Base-by-base conservation (phyloP, 2,797 vertebrate genomes). In the Hydrophis major region DNA sequence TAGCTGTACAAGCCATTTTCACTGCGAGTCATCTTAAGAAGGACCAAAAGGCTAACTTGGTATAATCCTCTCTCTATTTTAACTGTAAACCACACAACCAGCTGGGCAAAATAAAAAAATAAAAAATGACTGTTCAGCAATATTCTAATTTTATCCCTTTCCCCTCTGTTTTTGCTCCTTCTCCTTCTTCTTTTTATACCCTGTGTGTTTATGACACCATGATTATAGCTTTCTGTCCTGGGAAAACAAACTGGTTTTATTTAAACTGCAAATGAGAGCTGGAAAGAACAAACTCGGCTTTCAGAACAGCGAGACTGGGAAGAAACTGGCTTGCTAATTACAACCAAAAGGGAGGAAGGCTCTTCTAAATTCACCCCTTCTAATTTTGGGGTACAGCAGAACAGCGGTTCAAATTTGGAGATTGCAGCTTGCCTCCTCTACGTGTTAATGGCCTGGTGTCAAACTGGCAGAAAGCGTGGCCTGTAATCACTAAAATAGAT, bases 241-340 rank as follows among this genome's bases (percentile, higher is more conserved):
- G 93, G 87, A 89, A 91, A 91, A 91, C 93, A 91, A 93, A 93
- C 90, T 78, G 32, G 69, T 93, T 93, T 93, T 93, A 91, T 93
- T 93, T 93, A 83, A 88, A 87, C 90, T 56, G 87, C 6, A 59
- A 83, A 56, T 10, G 87, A 61, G 57, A 83, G 66, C 86, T 61
- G 47, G 2, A 25, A 91, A 56, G 89, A 93, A 91, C 90, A 93
- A 89, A 83, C 55, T 37, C 69, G 0, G 90, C 90, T 91, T 93
- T 93, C 93, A 93, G 78, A 25, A 28, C n/a, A 28, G 47, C n/a
- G 5, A 22, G 61, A 27, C 55, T 5, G n/a, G 69, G 92, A 61
- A 89, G 27, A 89, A 89, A 86, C 66, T 2, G 69, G 32, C 5
- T 50, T 27, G 53, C 92, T 88, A 88, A 83, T 61, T 88, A 90